These are phyloP conservation scores for Lucilia cuprina DNA, from an alignment of 1,140 invertebrate species.

Conservation along the genomic window DNA sequence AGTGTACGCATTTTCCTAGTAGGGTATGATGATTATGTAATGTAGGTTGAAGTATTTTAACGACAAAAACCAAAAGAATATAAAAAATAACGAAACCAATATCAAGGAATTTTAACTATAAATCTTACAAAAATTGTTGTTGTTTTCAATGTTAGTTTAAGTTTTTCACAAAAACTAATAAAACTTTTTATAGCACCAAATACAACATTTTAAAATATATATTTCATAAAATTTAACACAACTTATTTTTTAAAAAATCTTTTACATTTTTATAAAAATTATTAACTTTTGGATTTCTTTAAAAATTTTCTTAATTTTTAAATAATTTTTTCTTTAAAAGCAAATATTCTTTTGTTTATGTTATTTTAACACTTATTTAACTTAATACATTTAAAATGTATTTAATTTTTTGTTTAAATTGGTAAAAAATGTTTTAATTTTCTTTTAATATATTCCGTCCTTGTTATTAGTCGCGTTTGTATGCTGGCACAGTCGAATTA, in stretches of 20 bases:
- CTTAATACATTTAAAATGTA: too few relatives aligned
- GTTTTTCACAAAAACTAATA: too few relatives aligned
- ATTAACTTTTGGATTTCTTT: too few relatives aligned
- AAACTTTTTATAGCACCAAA: too few relatives aligned
- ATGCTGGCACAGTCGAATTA: slow-evolving; percentile 24
- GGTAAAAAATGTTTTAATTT: neutral
- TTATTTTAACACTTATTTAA: neutral
- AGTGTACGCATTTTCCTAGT: neutral
- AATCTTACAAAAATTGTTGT: neutral
- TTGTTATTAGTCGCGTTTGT: slow-evolving; percentile 10
- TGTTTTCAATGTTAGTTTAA: too few relatives aligned
- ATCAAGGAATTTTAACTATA: neutral
- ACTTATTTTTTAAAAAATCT: too few relatives aligned
- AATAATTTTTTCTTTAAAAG: neutral
- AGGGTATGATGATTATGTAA: neutral
- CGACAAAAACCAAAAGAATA: neutral
- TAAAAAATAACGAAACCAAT: neutral
- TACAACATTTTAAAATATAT: too few relatives aligned
- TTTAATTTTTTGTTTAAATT: too few relatives aligned
- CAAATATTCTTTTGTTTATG: neutral
- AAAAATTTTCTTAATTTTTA: too few relatives aligned
- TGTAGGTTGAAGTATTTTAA: neutral
- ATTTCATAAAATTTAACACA: too few relatives aligned
- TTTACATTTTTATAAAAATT: too few relatives aligned
- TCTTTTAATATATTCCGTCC: neutral